Evolutionary conservation across 2,797 vertebrate genomes (phyloP), one percentile per base, ranked within the genome.

Genomic region (Poeciliopsis gracilis): DNA sequence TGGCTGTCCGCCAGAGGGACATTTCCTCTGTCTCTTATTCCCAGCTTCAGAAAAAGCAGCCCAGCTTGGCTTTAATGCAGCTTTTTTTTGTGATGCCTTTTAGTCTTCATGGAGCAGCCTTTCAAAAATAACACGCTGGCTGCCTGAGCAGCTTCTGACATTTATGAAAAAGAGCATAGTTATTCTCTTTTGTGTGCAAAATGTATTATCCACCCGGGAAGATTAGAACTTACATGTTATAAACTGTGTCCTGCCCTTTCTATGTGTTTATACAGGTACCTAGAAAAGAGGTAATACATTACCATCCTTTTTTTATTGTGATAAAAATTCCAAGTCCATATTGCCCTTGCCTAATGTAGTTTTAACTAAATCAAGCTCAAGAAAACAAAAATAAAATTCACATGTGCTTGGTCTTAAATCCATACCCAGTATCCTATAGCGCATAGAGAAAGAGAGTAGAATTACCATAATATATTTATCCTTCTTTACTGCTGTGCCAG

Each of bases 1-100:
- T 86, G 88, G 82, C n/a, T n/a, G 11, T 28, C 38, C 0, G 83
- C 84, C 89, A 88, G 77, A 86, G 73, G 63, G 41, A 71, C 59
- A 63, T 36, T 33, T 63, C 59, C 59, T 63, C 59, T 66, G 63
- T 88, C 77, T 89, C 81, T 80, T 81, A 80, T 89, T 88, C 73
- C 80, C 43, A 9, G 77, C 75, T 78, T 83, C 51, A 79, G 71
- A 69, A 83, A 82, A 78, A 66, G 20, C 63, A n/a, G 59, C 72
- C 76, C 57, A 76, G 38, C 59, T 63, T 75, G 76, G 66, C 47
- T 82, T 88, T 85, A 91, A 79, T 70, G 81, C 45, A 71, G 73
- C 36, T 77, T 81, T 79, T 69, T 53, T 72, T 71, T 72, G 2
- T 36, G 36, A n/a, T 69, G 79, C 84, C 76, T 85, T 89, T 82